Evolutionary conservation across 2,113 vertebrate species (phyloP).

Genomic region (Ciconia maguari): DNA sequence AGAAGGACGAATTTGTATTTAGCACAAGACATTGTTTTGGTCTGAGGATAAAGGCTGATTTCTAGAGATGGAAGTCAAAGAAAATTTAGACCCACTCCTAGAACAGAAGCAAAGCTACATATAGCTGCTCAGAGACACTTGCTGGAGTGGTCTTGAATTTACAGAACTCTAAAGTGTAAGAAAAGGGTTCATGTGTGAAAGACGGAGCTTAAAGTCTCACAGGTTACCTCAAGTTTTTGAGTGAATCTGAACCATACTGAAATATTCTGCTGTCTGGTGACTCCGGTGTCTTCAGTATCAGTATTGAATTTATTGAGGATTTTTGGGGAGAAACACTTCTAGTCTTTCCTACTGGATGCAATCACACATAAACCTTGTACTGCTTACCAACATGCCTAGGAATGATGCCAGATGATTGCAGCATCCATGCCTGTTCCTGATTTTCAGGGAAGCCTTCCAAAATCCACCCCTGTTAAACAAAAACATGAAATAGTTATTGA

Average conservation of each 20-base stretch:
- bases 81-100: neutral
- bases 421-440: slow-evolving; percentile 78
- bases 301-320: neutral
- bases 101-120: neutral
- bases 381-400: slow-evolving; percentile 88
- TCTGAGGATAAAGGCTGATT: neutral
- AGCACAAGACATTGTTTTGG: neutral
- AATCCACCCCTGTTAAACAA: slow-evolving; percentile 87
- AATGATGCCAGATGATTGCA: slow-evolving; percentile 82
- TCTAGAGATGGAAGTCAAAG: neutral
- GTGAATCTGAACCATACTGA: neutral
- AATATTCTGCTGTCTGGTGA: neutral
- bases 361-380: neutral
- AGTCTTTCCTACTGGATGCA: neutral
- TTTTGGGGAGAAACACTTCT: neutral
- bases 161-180: neutral
- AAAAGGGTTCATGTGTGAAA: neutral
- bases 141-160: neutral
- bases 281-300: neutral
- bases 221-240: neutral
- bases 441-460: slow-evolving; percentile 86
- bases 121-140: neutral
- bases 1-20: neutral
- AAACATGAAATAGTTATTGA: slow-evolving; percentile 3
- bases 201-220: neutral